phyloP scores from a whole-genome alignment of 2,797 vertebrate genomes.

The Catharus ustulatus region DNA sequence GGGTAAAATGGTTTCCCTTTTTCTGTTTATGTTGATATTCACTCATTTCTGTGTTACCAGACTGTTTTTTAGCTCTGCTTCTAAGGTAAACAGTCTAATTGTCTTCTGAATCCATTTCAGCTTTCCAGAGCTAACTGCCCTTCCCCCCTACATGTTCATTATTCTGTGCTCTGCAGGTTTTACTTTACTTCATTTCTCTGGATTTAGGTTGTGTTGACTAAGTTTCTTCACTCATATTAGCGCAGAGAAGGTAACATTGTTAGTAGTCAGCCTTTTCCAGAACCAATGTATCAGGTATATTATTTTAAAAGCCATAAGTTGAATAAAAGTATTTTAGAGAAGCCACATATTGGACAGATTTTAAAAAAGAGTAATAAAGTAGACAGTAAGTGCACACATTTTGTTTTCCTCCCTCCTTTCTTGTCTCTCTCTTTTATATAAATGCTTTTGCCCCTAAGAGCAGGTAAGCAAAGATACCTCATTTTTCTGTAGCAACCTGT shows the following conservation, averaged over 20 bases:
- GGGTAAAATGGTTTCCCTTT: not conserved
- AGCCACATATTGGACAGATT: not conserved
- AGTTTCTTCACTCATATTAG: not conserved
- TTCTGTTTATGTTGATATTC: not conserved
- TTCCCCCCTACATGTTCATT: not conserved
- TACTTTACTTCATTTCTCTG: not conserved
- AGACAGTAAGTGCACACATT: not conserved
- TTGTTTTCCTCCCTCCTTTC: not conserved
- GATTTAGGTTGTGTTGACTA: not conserved
- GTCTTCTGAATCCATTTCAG: not conserved
- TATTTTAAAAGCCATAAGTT: not conserved
- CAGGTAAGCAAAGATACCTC: rapidly evolving
- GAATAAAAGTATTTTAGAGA: constrained; percentile 1
- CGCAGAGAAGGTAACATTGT: not conserved
- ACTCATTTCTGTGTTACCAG: not conserved
- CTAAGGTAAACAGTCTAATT: not conserved
- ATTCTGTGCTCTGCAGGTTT: not conserved
- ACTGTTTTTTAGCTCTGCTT: not conserved
- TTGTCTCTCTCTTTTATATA: not conserved
- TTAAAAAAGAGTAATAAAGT: not conserved
- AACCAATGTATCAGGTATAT: not conserved
- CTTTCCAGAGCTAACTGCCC: not conserved
- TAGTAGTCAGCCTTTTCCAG: not conserved
- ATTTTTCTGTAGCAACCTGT: not conserved
- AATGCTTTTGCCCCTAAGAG: not conserved